Conservation (phyloP, 2,888 invertebrate species). For the Cryptus armator region DNA sequence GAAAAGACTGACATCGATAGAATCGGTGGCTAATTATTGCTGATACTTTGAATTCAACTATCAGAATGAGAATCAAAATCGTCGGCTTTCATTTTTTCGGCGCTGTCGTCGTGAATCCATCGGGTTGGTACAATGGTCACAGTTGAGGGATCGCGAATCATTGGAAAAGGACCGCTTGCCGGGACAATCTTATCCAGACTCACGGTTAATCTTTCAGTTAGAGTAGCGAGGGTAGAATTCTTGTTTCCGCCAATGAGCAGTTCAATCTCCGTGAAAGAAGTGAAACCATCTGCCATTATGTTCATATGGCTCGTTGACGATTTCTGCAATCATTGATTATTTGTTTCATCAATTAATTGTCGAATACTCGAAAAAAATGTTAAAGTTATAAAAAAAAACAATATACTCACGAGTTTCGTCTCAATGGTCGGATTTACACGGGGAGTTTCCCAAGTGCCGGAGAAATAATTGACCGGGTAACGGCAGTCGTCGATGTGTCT, state of each 20-base stretch:
- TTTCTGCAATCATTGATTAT: slow-evolving; percentile 35
- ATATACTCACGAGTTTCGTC: slow-evolving; percentile 11
- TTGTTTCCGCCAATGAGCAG: slow-evolving; percentile 8
- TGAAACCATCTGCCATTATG: slow-evolving; percentile 36
- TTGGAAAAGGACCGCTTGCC: slow-evolving; percentile 41
- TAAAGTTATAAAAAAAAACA: background rate
- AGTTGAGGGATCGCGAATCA: slow-evolving; percentile 48
- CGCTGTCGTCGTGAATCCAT: slow-evolving; percentile 52
- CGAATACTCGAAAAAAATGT: too few species aligned
- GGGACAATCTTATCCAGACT: slow-evolving; percentile 58
- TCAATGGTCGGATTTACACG: background rate
- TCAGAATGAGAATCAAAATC: background rate
- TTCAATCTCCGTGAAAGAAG: slow-evolving; percentile 39
- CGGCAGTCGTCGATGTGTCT: slow-evolving; percentile 42
- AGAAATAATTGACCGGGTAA: slow-evolving; percentile 51
- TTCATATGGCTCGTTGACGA: slow-evolving; percentile 54
- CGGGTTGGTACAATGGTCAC: slow-evolving; percentile 48
- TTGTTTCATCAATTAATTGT: background rate
- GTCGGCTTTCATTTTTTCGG: background rate
- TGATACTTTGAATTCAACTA: background rate
- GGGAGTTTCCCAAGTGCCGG: slow-evolving; percentile 44
- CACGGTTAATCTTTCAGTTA: slow-evolving; percentile 56
- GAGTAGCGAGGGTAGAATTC: background rate
- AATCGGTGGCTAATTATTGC: too few species aligned
- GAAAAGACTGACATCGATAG: too few species aligned